Evolutionary conservation across 1,140 invertebrate genomes (phyloP).

Genomic region (Chrysopa pallens): DNA sequence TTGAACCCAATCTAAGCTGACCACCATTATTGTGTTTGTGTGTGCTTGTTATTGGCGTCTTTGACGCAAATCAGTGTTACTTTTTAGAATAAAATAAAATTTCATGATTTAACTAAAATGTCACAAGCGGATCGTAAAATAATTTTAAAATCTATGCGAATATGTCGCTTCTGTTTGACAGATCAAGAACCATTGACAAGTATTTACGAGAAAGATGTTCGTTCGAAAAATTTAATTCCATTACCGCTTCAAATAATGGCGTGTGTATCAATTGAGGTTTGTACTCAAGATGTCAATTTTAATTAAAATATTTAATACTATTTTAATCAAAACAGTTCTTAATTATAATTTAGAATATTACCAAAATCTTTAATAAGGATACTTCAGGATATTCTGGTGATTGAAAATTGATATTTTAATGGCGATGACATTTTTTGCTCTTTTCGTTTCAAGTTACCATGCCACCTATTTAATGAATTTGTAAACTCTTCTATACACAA

Average conservation of each 20-base stretch:
- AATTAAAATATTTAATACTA: not conserved
- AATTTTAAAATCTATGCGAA: constrained; percentile 33
- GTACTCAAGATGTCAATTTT: constrained; percentile 5
- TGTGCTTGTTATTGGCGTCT: not conserved
- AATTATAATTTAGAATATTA: constrained; percentile 1
- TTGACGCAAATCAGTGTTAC: not conserved
- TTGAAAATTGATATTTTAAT: not conserved
- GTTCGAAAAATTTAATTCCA: constrained; percentile 32
- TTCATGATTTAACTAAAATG: constrained; percentile 21
- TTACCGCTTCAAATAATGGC: constrained; percentile 55
- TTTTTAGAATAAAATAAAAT: not conserved
- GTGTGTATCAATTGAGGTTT: constrained; percentile 52
- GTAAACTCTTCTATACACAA: not conserved
- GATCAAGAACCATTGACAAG: constrained; percentile 35
- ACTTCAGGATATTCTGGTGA: too few relatives aligned
- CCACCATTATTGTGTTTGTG: not conserved
- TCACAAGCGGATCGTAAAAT: constrained; percentile 32
- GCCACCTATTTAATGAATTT: not conserved
- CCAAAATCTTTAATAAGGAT: constrained; percentile 2
- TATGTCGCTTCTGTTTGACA: constrained; percentile 54
- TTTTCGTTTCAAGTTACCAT: not conserved
- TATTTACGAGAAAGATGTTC: constrained; percentile 39
- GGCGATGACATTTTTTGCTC: not conserved
- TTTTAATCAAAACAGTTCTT: not conserved
- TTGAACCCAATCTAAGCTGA: too few relatives aligned